phyloP scores from a whole-genome alignment of 2,888 invertebrate species.

The Cylloceria caligata region DNA sequence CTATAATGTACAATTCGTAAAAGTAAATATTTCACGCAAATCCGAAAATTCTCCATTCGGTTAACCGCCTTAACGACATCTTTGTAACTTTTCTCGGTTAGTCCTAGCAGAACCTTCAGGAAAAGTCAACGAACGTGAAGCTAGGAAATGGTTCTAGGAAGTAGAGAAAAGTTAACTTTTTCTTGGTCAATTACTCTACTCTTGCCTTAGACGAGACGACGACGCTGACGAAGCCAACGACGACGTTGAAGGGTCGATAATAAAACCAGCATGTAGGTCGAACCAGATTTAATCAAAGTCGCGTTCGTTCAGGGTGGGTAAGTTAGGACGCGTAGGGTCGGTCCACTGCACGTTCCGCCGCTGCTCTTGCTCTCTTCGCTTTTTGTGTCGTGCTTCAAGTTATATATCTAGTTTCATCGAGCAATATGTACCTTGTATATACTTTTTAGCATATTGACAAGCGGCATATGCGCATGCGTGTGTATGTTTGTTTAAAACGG shows the following conservation, averaged over 20 bases:
- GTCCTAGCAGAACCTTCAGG: neutral
- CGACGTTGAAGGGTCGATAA: constrained; percentile 55
- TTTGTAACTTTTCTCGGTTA: no score
- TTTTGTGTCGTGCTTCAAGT: constrained; percentile 30
- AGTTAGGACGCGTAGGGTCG: constrained; percentile 28
- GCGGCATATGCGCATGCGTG: neutral
- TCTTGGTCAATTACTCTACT: constrained; percentile 39
- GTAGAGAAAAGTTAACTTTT: neutral
- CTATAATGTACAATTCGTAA: no score
- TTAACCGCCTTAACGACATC: no score
- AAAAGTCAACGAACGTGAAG: neutral
- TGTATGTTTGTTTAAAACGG: neutral
- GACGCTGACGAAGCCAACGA: constrained; percentile 35
- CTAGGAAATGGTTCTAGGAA: neutral
- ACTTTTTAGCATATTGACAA: no score
- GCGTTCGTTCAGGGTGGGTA: constrained; percentile 47
- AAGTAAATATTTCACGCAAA: no score
- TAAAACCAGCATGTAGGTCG: constrained; percentile 69
- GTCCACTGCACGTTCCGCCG: constrained; percentile 51
- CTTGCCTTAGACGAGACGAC: constrained; percentile 23
- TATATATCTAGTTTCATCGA: neutral
- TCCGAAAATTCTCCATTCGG: no score
- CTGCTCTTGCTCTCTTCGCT: constrained; percentile 31
- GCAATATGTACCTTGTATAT: neutral
- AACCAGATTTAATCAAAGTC: constrained; percentile 66